Conservation (phyloP, 1,140 invertebrate species). For the Dendrolimus kikuchii region DNA sequence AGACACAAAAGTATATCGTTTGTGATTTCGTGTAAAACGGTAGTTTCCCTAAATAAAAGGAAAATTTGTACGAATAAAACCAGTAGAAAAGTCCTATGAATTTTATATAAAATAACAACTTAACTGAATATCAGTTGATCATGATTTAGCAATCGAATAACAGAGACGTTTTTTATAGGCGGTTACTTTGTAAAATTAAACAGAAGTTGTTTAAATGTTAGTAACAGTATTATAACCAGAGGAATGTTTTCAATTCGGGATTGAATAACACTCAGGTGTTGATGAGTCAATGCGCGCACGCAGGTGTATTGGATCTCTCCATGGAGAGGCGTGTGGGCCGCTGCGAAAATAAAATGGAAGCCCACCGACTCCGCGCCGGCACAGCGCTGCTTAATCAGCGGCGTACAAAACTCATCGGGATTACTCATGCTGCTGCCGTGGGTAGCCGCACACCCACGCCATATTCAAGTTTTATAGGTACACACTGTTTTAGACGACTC, state of each 20-base stretch:
- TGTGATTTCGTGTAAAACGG: too few species aligned
- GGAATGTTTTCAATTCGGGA: slow-evolving; percentile 36
- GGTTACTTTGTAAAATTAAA: slow-evolving; percentile 1
- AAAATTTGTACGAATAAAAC: too few species aligned
- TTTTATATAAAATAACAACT: too few species aligned
- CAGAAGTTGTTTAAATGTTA: slow-evolving; percentile 2
- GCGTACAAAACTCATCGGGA: slow-evolving; percentile 29
- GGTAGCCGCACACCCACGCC: slow-evolving; percentile 46
- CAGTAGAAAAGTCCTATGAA: too few species aligned
- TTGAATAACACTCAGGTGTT: slow-evolving; percentile 64
- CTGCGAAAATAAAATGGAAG: slow-evolving; percentile 55
- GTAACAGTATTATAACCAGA: slow-evolving; percentile 2
- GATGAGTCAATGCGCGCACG: slow-evolving; percentile 35
- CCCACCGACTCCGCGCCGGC: slow-evolving; percentile 19
- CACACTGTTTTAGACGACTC: slow-evolving; percentile 37
- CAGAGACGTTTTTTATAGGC: too few species aligned
- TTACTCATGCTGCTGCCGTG: slow-evolving; percentile 52
- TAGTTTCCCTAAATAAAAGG: too few species aligned
- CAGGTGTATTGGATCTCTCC: slow-evolving; percentile 58
- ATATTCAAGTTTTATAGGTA: slow-evolving; percentile 51
- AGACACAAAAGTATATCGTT: too few species aligned
- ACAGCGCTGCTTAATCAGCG: slow-evolving; percentile 37
- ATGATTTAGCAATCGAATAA: too few species aligned
- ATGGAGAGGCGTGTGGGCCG: slow-evolving; percentile 40
- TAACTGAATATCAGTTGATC: too few species aligned